Percentiles rank a stretch among this genome's conserved stretches.
Conservation (phyloP, 1,140 invertebrate genomes). For the Danaus melanippus region DNA sequence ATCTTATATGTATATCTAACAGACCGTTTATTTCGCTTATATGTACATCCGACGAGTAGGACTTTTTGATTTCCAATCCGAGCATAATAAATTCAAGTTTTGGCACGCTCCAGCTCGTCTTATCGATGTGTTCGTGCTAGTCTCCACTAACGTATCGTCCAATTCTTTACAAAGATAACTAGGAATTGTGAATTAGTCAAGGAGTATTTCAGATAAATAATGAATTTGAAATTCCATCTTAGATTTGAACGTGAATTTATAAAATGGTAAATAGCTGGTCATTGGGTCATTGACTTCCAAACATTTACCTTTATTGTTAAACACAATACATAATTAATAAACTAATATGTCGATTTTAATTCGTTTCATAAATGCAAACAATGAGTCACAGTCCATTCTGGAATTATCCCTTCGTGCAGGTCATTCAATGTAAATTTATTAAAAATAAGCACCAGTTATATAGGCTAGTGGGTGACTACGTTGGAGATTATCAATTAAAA, state of each 20-base stretch:
- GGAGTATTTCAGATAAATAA: too few relatives aligned
- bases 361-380: slow-evolving; percentile 5
- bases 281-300: too few relatives aligned
- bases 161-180: slow-evolving; percentile 28
- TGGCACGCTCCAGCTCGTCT: slow-evolving; percentile 26
- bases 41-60: neutral
- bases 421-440: slow-evolving; percentile 34
- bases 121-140: slow-evolving; percentile 27
- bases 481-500: slow-evolving; percentile 16
- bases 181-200: slow-evolving; percentile 6
- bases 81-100: slow-evolving; percentile 30
- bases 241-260: too few relatives aligned
- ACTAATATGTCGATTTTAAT: too few relatives aligned
- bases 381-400: slow-evolving; percentile 25
- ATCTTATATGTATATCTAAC: too few relatives aligned
- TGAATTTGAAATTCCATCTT: too few relatives aligned
- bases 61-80: slow-evolving; percentile 26
- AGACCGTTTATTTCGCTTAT: too few relatives aligned
- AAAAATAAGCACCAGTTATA: slow-evolving; percentile 27
- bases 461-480: slow-evolving; percentile 23
- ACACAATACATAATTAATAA: too few relatives aligned
- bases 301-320: too few relatives aligned
- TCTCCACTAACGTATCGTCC: slow-evolving; percentile 27
- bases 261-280: too few relatives aligned
- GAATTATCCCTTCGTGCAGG: slow-evolving; percentile 21